phyloP scores from a whole-genome alignment of 1,140 invertebrate species.

The Drosophila auraria region DNA sequence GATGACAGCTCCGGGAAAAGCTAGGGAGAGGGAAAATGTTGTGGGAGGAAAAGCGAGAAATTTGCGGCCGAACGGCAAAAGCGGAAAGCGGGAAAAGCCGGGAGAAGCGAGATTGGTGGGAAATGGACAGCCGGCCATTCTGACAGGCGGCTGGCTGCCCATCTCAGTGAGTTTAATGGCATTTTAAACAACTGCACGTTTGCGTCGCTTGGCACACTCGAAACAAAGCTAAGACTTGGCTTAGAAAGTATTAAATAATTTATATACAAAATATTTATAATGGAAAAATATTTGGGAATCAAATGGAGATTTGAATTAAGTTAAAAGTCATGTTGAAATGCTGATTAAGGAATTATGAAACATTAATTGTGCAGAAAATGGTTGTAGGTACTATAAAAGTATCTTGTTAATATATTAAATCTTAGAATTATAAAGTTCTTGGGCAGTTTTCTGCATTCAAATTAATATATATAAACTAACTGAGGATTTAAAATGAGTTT shows the following conservation, averaged over 20 bases:
- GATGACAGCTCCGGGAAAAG: constrained; percentile 60
- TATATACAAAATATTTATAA: neutral
- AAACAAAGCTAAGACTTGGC: neutral
- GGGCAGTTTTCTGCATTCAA: too few relatives aligned
- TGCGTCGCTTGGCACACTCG: neutral
- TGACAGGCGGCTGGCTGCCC: constrained; percentile 55
- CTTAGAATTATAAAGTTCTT: too few relatives aligned
- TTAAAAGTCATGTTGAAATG: neutral
- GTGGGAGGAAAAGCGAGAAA: constrained; percentile 7
- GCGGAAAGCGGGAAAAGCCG: constrained; percentile 7
- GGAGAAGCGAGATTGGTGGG: neutral
- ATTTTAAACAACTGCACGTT: constrained; percentile 74
- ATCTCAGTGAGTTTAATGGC: constrained; percentile 67
- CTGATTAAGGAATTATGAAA: too few relatives aligned
- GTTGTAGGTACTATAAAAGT: too few relatives aligned
- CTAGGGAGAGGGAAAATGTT: constrained; percentile 3
- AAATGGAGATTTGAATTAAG: neutral
- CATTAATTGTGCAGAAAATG: too few relatives aligned
- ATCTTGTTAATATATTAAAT: too few relatives aligned
- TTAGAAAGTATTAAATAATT: neutral
- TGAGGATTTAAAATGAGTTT: too few relatives aligned
- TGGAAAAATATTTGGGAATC: too few relatives aligned
- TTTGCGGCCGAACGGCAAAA: neutral
- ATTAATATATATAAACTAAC: too few relatives aligned
- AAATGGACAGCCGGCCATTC: constrained; percentile 38